Conservation (phyloP, 1,140 invertebrate species). For the Drosophila busckii region DNA sequence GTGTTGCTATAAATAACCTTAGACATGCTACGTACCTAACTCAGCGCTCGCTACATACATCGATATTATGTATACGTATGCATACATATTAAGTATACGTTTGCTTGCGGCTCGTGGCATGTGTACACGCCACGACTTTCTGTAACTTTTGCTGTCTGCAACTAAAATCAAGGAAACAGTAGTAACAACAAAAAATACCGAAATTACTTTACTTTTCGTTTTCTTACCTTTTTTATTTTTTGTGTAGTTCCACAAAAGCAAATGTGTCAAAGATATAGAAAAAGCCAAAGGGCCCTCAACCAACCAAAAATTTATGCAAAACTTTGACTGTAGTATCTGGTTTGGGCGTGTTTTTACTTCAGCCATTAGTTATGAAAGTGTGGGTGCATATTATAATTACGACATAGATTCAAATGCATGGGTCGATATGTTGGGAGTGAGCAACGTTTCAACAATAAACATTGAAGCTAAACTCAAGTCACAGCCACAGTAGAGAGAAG, state of each 20-base stretch:
- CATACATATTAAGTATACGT: constrained; percentile 6
- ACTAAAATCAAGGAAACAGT: constrained; percentile 66
- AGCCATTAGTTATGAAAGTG: too few species aligned
- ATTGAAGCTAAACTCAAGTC: too few species aligned
- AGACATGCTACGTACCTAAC: constrained; percentile 32
- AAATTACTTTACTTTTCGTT: constrained; percentile 31
- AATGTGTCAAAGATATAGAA: constrained; percentile 46
- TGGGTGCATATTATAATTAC: too few species aligned
- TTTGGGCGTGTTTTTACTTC: constrained; percentile 4
- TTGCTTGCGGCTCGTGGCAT: constrained; percentile 18
- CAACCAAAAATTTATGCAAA: constrained; percentile 52
- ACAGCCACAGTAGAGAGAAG: too few species aligned
- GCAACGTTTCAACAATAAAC: too few species aligned
- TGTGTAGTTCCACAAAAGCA: constrained; percentile 33
- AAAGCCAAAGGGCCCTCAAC: constrained; percentile 16
- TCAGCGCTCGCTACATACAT: constrained; percentile 1
- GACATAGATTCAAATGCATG: too few species aligned
- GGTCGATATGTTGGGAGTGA: too few species aligned
- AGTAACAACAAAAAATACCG: too few species aligned
- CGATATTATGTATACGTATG: constrained; percentile 1
- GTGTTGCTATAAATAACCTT: constrained; percentile 70
- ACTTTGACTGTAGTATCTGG: constrained; percentile 42
- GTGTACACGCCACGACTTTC: constrained; percentile 57
- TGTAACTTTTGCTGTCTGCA: constrained; percentile 47
- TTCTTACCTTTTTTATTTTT: constrained; percentile 4